Conservation (phyloP, 1,140 invertebrate genomes). For the Drosophila rhopaloa region DNA sequence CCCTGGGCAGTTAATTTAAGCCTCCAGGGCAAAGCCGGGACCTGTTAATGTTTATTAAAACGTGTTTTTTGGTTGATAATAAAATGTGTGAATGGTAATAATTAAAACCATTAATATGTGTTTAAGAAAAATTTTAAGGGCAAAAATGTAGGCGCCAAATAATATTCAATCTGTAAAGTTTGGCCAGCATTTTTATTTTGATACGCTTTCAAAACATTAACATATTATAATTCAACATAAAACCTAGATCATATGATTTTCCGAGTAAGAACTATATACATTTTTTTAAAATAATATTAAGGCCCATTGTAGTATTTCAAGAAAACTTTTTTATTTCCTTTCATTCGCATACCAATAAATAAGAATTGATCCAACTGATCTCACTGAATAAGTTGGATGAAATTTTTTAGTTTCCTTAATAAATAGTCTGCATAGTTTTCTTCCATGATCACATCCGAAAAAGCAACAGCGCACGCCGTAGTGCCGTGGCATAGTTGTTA, state of each 20-base stretch:
- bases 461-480: slow-evolving; percentile 56
- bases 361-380: neutral
- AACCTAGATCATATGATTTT: no score
- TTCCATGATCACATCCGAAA: slow-evolving; percentile 39
- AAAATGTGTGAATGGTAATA: neutral
- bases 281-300: no score
- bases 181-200: no score
- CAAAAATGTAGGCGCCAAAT: no score
- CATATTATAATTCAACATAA: no score
- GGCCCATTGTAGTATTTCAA: no score
- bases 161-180: no score
- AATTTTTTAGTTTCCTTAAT: slow-evolving; percentile 8
- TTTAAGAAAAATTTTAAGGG: no score
- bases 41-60: neutral
- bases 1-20: neutral
- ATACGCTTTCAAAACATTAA: no score
- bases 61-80: neutral
- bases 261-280: no score
- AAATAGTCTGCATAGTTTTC: slow-evolving; percentile 38
- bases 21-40: neutral
- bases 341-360: neutral
- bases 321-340: neutral
- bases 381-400: slow-evolving; percentile 6
- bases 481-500: slow-evolving; percentile 77
- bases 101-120: neutral